Conservation (phyloP, 2,888 invertebrate species). For the Melipona bicolor region DNA sequence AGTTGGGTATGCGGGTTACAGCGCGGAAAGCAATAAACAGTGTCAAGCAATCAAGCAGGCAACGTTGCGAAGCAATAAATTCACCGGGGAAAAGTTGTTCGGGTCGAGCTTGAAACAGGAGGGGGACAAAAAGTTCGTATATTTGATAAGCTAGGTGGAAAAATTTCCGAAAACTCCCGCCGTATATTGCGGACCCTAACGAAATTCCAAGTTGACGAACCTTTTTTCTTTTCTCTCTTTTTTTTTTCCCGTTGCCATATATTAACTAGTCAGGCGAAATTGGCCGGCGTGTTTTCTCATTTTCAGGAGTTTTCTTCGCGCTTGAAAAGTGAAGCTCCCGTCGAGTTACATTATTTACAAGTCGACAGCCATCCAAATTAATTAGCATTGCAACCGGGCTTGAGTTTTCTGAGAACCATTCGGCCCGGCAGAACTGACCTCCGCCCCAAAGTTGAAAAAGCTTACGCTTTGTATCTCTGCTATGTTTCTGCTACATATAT, state of each 20-base stretch:
- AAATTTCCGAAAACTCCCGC: slow-evolving; percentile 4
- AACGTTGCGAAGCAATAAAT: slow-evolving; percentile 20
- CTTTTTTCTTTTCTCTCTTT: neutral
- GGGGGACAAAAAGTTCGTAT: slow-evolving; percentile 23
- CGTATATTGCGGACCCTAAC: slow-evolving; percentile 6
- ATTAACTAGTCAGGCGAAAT: neutral
- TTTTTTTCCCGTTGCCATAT: neutral
- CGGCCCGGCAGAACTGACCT: neutral
- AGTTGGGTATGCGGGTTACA: neutral
- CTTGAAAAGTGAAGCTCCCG: neutral
- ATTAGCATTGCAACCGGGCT: neutral
- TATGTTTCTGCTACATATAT: too few species aligned
- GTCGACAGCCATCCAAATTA: slow-evolving; percentile 17
- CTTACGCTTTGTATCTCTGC: neutral
- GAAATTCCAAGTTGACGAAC: slow-evolving; percentile 19
- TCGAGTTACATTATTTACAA: neutral
- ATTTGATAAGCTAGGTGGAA: slow-evolving; percentile 21
- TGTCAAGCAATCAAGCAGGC: slow-evolving; percentile 5
- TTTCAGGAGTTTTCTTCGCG: neutral
- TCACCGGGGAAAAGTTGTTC: slow-evolving; percentile 12
- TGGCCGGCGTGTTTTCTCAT: neutral
- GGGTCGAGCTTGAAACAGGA: neutral
- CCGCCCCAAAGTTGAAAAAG: neutral
- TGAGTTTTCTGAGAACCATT: slow-evolving; percentile 8
- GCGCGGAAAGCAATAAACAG: neutral